Percentiles rank a stretch among this genome's conserved stretches.
phyloP scores from a whole-genome alignment of 2,888 invertebrate genomes.

The Caenorhabditis macrosperma region DNA sequence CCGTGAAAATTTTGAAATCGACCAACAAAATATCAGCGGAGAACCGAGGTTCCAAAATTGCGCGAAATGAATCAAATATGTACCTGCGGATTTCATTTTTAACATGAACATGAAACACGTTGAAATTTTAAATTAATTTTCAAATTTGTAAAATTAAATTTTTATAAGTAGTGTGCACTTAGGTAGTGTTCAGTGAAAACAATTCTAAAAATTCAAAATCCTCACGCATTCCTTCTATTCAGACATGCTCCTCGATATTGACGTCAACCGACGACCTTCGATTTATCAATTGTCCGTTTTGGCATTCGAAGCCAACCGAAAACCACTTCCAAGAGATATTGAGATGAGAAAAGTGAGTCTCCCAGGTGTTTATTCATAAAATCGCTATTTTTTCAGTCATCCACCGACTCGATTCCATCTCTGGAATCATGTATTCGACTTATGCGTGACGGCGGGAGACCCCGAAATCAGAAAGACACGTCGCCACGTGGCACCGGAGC shows the following conservation, averaged over 20 bases:
- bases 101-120: too few relatives aligned
- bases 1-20: too few relatives aligned
- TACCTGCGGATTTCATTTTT: too few relatives aligned
- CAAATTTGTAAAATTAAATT: too few relatives aligned
- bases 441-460: constrained; percentile 23
- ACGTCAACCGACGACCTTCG: constrained; percentile 89
- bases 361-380: neutral
- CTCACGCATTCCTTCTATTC: too few relatives aligned
- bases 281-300: constrained; percentile 84
- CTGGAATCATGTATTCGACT: constrained; percentile 38
- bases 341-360: constrained; percentile 80
- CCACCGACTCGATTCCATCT: constrained; percentile 3
- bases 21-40: too few relatives aligned
- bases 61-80: too few relatives aligned
- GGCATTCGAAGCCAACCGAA: constrained; percentile 81
- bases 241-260: constrained; percentile 90
- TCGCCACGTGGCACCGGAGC: constrained; percentile 45
- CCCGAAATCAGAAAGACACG: constrained; percentile 25
- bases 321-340: constrained; percentile 82
- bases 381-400: constrained; percentile 6
- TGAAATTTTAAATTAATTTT: too few relatives aligned
- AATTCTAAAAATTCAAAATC: too few relatives aligned
- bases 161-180: too few relatives aligned
- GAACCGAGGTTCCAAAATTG: too few relatives aligned
- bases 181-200: too few relatives aligned